Percentiles rank a stretch among this genome's conserved stretches.
phyloP scores from a whole-genome alignment of 1,140 invertebrate genomes.

The Triops cancriformis region DNA sequence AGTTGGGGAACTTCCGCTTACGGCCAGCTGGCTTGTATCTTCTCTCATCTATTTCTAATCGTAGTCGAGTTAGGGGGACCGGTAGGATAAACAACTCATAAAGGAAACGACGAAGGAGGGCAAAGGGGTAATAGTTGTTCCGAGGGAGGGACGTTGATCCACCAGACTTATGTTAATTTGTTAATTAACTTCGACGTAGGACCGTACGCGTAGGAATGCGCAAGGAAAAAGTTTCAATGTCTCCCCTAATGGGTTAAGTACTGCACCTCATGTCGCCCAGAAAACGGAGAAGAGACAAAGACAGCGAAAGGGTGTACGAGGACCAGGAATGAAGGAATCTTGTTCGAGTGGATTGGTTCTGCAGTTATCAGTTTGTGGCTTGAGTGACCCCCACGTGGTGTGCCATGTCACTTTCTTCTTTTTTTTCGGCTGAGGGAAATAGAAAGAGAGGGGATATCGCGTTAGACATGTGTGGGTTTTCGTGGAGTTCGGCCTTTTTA shows the following conservation, averaged over 20 bases:
- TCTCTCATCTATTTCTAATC: neutral
- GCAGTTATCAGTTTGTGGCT: neutral
- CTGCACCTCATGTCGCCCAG: neutral
- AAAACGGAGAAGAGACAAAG: neutral
- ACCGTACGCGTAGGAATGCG: neutral
- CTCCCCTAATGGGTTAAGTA: neutral
- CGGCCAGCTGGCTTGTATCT: constrained; percentile 1
- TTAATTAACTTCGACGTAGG: neutral
- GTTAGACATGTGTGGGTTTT: constrained; percentile 1
- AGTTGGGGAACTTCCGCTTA: constrained; percentile 2
- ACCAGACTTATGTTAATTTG: neutral
- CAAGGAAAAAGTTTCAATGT: neutral
- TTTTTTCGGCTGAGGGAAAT: neutral
- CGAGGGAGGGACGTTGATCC: neutral
- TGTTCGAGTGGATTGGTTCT: neutral
- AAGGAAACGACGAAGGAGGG: neutral
- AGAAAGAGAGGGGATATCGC: neutral
- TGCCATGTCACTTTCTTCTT: neutral
- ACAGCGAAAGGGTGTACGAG: neutral
- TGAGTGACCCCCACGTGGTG: constrained; percentile 11
- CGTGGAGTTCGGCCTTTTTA: neutral
- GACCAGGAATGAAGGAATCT: neutral
- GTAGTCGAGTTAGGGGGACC: neutral
- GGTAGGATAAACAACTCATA: neutral
- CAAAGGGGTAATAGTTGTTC: no score